A percentile compares a stretch with the other conserved stretches of the same genome.
These are phyloP conservation scores for Sebastolobus alascanus DNA, from an alignment of 2,797 vertebrate species.

Conservation along the genomic window DNA sequence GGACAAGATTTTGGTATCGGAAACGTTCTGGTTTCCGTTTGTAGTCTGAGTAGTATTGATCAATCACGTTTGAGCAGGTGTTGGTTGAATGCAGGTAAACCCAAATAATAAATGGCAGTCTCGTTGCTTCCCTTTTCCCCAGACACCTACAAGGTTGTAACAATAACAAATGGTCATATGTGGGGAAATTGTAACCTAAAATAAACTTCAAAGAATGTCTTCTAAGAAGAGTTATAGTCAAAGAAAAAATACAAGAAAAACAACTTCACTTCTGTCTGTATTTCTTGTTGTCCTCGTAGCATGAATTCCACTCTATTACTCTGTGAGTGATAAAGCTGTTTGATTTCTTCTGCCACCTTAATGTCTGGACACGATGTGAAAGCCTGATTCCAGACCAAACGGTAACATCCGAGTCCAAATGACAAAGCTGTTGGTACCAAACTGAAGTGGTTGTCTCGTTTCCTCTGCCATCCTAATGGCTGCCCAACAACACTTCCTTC, in stretches of 20 bases:
- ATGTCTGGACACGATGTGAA: constrained; percentile 33
- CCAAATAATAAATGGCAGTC: too few relatives aligned
- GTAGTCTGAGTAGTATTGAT: too few relatives aligned
- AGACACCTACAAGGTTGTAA: too few relatives aligned
- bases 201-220: too few relatives aligned
- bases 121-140: too few relatives aligned
- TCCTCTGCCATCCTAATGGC: constrained; percentile 29
- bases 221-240: too few relatives aligned
- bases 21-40: too few relatives aligned
- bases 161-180: neutral
- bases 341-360: constrained; percentile 11
- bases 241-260: too few relatives aligned
- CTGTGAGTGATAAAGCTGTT: constrained; percentile 2
- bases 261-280: too few relatives aligned
- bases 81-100: too few relatives aligned
- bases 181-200: neutral
- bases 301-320: neutral
- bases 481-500: constrained; percentile 36
- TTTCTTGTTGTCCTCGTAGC: neutral
- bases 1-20: too few relatives aligned
- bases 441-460: constrained; percentile 9
- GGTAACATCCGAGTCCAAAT: constrained; percentile 49
- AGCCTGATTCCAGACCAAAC: constrained; percentile 41
- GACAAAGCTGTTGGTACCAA: constrained; percentile 43
- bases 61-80: too few relatives aligned